Base-by-base conservation (phyloP, 2,113 vertebrate genomes). In the Oryzias melastigma region DNA sequence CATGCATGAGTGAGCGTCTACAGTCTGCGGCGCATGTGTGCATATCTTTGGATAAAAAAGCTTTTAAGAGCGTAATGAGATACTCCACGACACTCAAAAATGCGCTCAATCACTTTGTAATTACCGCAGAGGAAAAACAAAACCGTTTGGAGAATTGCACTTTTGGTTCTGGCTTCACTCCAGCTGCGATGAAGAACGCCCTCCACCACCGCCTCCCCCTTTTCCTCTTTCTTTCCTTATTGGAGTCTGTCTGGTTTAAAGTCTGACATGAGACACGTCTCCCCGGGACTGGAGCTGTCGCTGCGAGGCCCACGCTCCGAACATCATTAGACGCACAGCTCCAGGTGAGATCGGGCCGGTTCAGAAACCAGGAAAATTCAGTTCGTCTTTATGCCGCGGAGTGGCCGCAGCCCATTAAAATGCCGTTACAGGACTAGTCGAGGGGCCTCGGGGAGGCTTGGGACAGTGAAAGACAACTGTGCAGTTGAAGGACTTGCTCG, bases 41-140 rank as follows among this genome's bases (percentile, higher is more conserved):
- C 61, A 63, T 60, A 65, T 76, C 57, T 64, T 7, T 7, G 40
- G 77, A 78, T 81, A 74, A 83, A 75, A 35, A 82, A 77, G 79
- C 84, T 88, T 83, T 89, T 87, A 81, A 63, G 58, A 35, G 70
- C 25, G 80, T 85, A 83, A 89, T 80, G 76, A 80, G 80, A 89
- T 79, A 68, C 82, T 79, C 63, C 62, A 52, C 50, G 78, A 85
- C 76, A 80, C 70, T 73, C 55, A 82, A 69, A 86, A 82, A 85
- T 83, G 80, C 4, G 68, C 69, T 81, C 72, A 75, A 78, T 86
- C 68, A 81, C 80, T 85, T 74, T 82, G 73, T 80, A 80, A 83
- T 82, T 80, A 82, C 80, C 73, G 54, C 50, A 50, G 74, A 72
- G 66, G 63, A 75, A 71, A 83, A 80, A 80, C 58, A 78, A 80